Conservation (phyloP, 1,140 invertebrate genomes). For the Drosophila kohkoa region DNA sequence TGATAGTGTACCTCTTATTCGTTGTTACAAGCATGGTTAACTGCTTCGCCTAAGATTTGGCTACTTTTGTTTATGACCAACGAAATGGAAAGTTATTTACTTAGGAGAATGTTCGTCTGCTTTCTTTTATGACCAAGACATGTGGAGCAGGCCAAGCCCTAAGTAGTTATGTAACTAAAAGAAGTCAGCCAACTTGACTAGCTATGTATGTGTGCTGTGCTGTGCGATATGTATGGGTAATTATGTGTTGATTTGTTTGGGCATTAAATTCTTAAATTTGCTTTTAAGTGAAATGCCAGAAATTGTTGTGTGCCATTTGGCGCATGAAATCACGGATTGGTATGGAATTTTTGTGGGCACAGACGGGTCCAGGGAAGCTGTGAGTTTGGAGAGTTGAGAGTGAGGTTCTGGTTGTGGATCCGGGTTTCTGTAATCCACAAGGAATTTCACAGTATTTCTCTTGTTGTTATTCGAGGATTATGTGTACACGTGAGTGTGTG, state of each 20-base stretch:
- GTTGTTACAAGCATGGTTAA: background rate
- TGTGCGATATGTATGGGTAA: constrained; percentile 44
- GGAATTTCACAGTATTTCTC: constrained; percentile 79
- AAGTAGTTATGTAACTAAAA: constrained; percentile 18
- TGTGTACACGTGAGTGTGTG: constrained; percentile 31
- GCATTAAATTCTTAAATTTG: constrained; percentile 80
- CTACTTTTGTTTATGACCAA: constrained; percentile 73
- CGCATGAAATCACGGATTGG: constrained; percentile 76
- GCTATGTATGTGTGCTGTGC: background rate
- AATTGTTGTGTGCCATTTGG: constrained; percentile 76
- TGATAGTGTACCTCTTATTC: constrained; percentile 7
- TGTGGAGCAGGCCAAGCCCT: constrained; percentile 50
- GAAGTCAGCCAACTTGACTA: background rate
- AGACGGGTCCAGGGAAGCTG: background rate
- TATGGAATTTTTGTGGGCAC: constrained; percentile 53
- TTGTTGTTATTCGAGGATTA: constrained; percentile 48
- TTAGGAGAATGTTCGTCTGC: constrained; percentile 56
- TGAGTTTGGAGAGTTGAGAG: background rate
- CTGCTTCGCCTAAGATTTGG: constrained; percentile 19
- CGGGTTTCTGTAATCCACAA: constrained; percentile 75
- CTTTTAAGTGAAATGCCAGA: constrained; percentile 52
- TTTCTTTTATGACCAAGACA: constrained; percentile 77
- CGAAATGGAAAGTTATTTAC: constrained; percentile 82
- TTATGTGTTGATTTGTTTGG: constrained; percentile 76
- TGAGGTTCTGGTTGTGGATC: constrained; percentile 37